These are phyloP conservation scores for Amazona guildingii DNA, from an alignment of 2,113 vertebrate genomes.

Conservation along the genomic window DNA sequence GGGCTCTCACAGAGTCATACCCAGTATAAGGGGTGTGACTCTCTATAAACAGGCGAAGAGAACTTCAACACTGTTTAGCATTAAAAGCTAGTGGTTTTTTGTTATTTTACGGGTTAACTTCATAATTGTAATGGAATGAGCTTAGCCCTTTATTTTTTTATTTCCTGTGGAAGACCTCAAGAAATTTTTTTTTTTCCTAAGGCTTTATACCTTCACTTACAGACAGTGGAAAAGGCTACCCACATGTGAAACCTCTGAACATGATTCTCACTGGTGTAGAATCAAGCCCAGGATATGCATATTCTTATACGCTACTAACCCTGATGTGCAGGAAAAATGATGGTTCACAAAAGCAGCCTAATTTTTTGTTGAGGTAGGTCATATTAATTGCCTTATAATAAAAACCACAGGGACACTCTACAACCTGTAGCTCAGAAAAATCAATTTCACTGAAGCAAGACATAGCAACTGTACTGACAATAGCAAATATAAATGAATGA, in stretches of 20 bases:
- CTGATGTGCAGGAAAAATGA: not conserved
- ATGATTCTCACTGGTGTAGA: not conserved
- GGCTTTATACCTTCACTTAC: not conserved
- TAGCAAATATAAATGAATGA: slow-evolving; percentile 48
- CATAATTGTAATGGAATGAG: not conserved
- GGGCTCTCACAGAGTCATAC: not conserved
- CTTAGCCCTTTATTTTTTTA: not conserved
- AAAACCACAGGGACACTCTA: slow-evolving; percentile 3
- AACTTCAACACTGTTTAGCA: not conserved
- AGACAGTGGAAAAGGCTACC: not conserved
- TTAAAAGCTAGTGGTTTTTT: not conserved
- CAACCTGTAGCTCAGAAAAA: slow-evolving; percentile 9
- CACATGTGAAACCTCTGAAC: accelerated
- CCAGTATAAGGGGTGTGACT: accelerated
- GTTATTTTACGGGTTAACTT: not conserved
- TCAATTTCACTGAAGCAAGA: slow-evolving; percentile 1
- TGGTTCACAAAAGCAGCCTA: slow-evolving; percentile 21
- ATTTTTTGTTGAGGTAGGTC: slow-evolving; percentile 15
- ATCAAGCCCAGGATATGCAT: not conserved
- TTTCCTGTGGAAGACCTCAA: not conserved
- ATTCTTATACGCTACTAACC: not conserved
- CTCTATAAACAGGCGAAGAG: not conserved
- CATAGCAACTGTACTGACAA: not conserved
- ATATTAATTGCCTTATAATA: slow-evolving; percentile 26
- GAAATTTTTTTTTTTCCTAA: not conserved